Percentiles rank a stretch among this genome's conserved stretches.
phyloP scores from a whole-genome alignment of 2,797 vertebrate species.

The Neoniphon sammara region DNA sequence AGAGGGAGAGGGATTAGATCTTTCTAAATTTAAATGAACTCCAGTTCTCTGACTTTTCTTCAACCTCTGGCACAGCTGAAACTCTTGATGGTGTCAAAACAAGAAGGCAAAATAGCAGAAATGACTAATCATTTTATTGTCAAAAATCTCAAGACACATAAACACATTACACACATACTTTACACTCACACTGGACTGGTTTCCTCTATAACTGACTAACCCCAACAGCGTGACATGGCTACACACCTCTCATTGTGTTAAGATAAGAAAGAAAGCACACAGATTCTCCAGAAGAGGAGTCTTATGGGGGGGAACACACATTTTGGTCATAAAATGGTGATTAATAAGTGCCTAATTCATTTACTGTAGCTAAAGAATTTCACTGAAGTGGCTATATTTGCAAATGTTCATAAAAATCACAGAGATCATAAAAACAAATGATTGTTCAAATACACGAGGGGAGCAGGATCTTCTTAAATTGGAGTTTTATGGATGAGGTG shows the following conservation, averaged over 20 bases:
- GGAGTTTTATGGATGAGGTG: constrained; percentile 13
- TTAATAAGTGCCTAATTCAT: constrained; percentile 25
- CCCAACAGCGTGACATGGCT: constrained; percentile 37
- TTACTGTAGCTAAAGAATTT: constrained; percentile 14
- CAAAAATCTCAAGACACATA: constrained; percentile 68
- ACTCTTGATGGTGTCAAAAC: background rate
- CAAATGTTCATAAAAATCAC: constrained; percentile 62
- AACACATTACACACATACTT: constrained; percentile 16
- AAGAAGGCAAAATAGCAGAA: constrained; percentile 44
- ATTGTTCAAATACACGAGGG: constrained; percentile 25
- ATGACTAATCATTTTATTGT: constrained; percentile 70
- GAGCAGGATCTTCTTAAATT: constrained; percentile 1
- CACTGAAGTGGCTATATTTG: constrained; percentile 45
- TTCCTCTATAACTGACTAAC: constrained; percentile 38
- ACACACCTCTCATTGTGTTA: constrained; percentile 42
- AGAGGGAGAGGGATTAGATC: too few species aligned
- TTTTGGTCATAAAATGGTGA: constrained; percentile 2
- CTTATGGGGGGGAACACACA: constrained; percentile 17
- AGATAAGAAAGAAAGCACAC: constrained; percentile 38
- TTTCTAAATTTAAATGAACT: too few species aligned
- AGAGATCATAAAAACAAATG: constrained; percentile 54
- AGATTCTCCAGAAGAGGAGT: constrained; percentile 46
- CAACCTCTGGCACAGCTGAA: background rate
- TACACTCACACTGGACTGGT: constrained; percentile 52
- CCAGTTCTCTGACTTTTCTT: too few species aligned